These are phyloP conservation scores for Notolabrus celidotus DNA, from an alignment of 2,797 vertebrate genomes.

Conservation along the genomic window DNA sequence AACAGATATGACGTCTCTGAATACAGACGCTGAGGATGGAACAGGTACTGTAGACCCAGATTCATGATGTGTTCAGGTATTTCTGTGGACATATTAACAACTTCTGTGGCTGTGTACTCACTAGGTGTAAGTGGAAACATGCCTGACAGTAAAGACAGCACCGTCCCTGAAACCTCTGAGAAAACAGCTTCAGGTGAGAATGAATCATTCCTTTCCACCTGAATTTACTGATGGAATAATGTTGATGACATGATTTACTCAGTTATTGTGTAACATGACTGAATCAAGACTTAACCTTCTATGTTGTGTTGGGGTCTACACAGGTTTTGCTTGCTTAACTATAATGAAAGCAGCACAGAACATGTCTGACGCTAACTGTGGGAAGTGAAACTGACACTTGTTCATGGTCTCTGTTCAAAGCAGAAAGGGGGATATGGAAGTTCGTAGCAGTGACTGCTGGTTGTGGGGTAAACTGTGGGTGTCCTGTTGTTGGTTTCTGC, in stretches of 20 bases:
- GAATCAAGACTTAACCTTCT: not conserved
- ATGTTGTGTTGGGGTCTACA: too few relatives aligned
- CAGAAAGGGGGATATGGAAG: not conserved
- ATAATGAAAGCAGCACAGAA: too few relatives aligned
- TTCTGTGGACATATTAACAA: too few relatives aligned
- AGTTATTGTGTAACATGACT: not conserved
- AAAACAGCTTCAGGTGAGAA: not conserved
- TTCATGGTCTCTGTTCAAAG: not conserved
- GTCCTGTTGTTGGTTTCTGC: slow-evolving; percentile 12
- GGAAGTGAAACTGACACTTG: not conserved
- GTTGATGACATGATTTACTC: not conserved
- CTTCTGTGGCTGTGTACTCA: not conserved
- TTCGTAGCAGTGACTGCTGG: not conserved
- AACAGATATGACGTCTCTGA: too few relatives aligned
- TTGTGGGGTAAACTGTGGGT: slow-evolving; percentile 30
- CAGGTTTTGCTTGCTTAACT: too few relatives aligned
- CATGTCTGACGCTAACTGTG: not conserved
- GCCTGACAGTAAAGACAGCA: not conserved
- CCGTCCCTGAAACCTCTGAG: not conserved
- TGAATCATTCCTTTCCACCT: not conserved
- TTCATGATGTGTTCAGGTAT: too few relatives aligned
- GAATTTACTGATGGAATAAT: not conserved
- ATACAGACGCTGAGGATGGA: too few relatives aligned
- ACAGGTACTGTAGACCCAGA: too few relatives aligned
- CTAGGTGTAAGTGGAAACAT: not conserved